Conservation (phyloP, 2,797 vertebrate species). For the Sebastes vulpes region DNA sequence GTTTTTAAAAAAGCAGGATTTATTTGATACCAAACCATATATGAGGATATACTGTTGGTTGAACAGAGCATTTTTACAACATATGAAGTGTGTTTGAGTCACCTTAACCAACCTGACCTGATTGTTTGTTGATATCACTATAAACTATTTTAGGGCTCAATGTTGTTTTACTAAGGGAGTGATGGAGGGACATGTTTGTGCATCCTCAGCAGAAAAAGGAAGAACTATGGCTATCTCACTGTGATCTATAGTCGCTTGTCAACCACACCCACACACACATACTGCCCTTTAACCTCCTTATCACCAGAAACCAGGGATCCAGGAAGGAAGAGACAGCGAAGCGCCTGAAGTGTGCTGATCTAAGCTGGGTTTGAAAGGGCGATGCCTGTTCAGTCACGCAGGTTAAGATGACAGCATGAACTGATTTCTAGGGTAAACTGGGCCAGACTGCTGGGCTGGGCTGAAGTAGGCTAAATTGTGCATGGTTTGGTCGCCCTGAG, state of each 20-base stretch:
- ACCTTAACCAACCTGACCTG: background rate
- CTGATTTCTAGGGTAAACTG: conserved; percentile 1
- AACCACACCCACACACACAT: conserved; percentile 3
- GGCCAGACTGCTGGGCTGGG: conserved; percentile 16
- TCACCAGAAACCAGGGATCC: conserved; percentile 56
- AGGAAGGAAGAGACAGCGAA: conserved; percentile 58
- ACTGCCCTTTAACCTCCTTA: conserved; percentile 61
- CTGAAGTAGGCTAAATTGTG: conserved; percentile 9
- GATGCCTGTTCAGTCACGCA: background rate
- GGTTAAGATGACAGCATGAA: conserved; percentile 1
- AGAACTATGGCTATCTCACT: conserved; percentile 24
- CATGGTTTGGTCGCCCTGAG: conserved; percentile 7
- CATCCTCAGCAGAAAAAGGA: conserved; percentile 57
- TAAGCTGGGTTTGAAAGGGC: background rate
- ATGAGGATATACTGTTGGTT: background rate
- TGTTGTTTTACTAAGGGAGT: conserved; percentile 24
- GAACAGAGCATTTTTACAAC: background rate
- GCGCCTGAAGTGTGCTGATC: conserved; percentile 49
- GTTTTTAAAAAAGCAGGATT: conserved; percentile 30
- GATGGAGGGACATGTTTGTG: conserved; percentile 40
- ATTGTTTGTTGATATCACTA: conserved; percentile 23
- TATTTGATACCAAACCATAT: conserved; percentile 12
- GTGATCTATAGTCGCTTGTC: conserved; percentile 49
- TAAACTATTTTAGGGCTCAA: conserved; percentile 28
- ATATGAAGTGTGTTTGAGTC: background rate